Base-by-base conservation (phyloP, 92 coral and sea anemone genomes). In the Heteractis magnifica region DNA sequence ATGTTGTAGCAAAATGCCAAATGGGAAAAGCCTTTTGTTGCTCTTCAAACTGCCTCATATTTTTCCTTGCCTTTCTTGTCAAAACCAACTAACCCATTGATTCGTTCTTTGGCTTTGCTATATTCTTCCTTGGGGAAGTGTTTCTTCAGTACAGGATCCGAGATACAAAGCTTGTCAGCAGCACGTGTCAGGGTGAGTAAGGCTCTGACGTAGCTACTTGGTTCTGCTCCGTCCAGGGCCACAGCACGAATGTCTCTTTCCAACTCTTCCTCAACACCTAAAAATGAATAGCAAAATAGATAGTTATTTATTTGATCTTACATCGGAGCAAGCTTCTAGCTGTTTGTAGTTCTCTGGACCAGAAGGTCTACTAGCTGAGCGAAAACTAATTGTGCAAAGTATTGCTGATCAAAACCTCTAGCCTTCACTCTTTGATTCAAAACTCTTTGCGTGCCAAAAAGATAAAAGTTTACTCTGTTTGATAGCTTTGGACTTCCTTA, bases 51-150 rank as follows among this genome's bases (percentile, higher is more conserved):
- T 10, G 8, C 70, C 74, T 73, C 60, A 10, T 73, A 23, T 77
- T 73, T 80, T 16, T 73, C 81, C 71, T 52, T 20, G 52, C 74
- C 59, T 10, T 52, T 65, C 20, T 86, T 86, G 6, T 48, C 89
- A 71, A 86, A 14, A 15, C 85, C 85, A 72, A 80, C 85, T 52
- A 86, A 86, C 10, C 4, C 49, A 18, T 79, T 86, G 18, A 86
- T 80, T 81, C 78, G 87, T 44, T 90, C 86, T 65, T 90, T 90
- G 14, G 90, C 93, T 15, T 79, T 83, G 21, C 21, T 16, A 52
- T 90, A 90, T 73, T 90, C 90, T 16, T 87, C 93, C 68, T 87
- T 90, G 16, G 90, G 52, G 73, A 90, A 90, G 85, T 87, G 89
- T 10, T 85, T 85, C 77, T 83, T 87, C 78, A 90, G 80, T 20